These are phyloP conservation scores for Eledona agricola DNA, from an alignment of 2,888 invertebrate species.

Conservation along the genomic window DNA sequence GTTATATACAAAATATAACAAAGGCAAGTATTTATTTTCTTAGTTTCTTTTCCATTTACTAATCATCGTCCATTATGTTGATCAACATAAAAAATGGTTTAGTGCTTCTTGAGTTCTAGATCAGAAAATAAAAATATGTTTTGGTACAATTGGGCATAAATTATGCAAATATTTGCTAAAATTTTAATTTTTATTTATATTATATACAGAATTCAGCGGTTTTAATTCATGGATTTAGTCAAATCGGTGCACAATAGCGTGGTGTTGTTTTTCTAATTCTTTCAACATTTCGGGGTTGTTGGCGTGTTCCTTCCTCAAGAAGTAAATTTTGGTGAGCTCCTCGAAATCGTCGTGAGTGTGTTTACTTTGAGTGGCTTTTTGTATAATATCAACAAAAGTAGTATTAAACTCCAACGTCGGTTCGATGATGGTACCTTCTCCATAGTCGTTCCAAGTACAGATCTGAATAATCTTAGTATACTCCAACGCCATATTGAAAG, in stretches of 20 bases:
- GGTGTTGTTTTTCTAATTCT: background rate
- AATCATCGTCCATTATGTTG: too few species aligned
- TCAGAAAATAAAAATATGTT: too few species aligned
- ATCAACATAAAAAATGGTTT: too few species aligned
- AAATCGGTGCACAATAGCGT: background rate
- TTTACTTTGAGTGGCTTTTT: constrained; percentile 47
- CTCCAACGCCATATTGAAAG: constrained; percentile 12
- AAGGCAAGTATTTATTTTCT: too few species aligned
- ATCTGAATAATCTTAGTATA: constrained; percentile 20
- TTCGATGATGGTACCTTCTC: constrained; percentile 28
- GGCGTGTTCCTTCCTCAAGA: constrained; percentile 11
- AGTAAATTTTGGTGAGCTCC: constrained; percentile 10
- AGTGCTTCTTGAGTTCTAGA: too few species aligned
- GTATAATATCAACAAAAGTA: constrained; percentile 19
- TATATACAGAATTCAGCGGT: too few species aligned
- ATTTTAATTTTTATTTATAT: too few species aligned
- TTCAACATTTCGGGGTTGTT: background rate
- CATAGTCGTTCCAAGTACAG: constrained; percentile 23
- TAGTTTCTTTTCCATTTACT: too few species aligned
- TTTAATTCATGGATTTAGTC: too few species aligned
- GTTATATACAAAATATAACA: too few species aligned
- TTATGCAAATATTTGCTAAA: constrained; percentile 4
- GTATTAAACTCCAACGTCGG: constrained; percentile 21
- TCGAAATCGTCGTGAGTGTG: constrained; percentile 17
- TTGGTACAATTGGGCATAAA: too few species aligned